Conservation (phyloP, 2,888 invertebrate species). For the Mesorhabditis belari region DNA sequence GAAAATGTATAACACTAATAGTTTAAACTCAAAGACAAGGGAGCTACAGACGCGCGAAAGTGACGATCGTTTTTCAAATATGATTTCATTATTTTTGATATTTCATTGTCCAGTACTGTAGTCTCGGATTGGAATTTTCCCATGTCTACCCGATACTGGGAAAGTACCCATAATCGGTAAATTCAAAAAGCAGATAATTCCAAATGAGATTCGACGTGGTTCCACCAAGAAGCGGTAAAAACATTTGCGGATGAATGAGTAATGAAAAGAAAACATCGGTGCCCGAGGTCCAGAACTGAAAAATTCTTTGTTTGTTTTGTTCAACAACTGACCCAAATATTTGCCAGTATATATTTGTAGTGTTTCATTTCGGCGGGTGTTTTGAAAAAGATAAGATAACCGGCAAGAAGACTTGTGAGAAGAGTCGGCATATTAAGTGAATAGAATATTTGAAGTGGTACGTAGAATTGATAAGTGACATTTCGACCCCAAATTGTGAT, state of each 20-base stretch:
- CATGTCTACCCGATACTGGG: no score
- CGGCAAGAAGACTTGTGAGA: background rate
- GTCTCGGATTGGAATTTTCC: no score
- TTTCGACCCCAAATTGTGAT: background rate
- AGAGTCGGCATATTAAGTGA: background rate
- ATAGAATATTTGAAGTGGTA: background rate
- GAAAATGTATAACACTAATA: no score
- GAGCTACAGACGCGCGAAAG: no score
- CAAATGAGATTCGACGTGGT: background rate
- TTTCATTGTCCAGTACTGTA: no score
- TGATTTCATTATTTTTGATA: no score
- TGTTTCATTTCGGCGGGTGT: background rate
- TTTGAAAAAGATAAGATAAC: background rate
- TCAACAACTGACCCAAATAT: background rate
- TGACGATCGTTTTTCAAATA: no score
- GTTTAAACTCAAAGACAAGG: no score
- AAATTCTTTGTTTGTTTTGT: no score
- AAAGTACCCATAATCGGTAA: background rate
- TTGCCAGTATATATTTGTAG: background rate
- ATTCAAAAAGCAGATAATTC: background rate
- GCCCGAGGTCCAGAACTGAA: background rate
- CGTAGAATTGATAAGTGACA: background rate
- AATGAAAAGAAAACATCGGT: background rate
- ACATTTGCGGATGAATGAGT: background rate
- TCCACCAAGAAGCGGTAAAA: background rate